These are phyloP conservation scores for Crossocerus cetratus DNA, from an alignment of 2,888 invertebrate genomes.

Conservation along the genomic window DNA sequence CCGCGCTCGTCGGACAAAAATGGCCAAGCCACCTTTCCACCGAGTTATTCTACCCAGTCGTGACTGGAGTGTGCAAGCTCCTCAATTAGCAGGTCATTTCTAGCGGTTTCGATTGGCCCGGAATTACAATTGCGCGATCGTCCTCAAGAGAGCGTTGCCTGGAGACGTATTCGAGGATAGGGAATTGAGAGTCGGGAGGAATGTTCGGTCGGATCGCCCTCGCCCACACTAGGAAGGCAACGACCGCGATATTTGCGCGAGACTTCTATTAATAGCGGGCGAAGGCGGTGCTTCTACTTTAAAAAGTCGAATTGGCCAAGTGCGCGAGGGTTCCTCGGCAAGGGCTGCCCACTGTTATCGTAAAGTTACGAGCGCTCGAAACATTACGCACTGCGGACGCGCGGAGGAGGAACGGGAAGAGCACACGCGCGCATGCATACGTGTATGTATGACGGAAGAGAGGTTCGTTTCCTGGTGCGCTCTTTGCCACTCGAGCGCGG, in stretches of 20 bases:
- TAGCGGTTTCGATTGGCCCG: too few relatives aligned
- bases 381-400: constrained; percentile 12
- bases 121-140: too few relatives aligned
- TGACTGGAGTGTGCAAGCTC: neutral
- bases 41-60: neutral
- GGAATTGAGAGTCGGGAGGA: neutral
- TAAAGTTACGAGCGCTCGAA: constrained; percentile 12
- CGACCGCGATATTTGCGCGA: constrained; percentile 52
- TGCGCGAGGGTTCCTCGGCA: neutral
- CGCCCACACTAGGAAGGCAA: constrained; percentile 35
- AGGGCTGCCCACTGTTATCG: constrained; percentile 16
- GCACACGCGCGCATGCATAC: too few relatives aligned
- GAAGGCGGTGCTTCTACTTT: constrained; percentile 20
- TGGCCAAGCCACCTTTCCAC: neutral
- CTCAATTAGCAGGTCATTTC: too few relatives aligned
- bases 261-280: constrained; percentile 47
- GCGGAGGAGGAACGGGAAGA: constrained; percentile 32
- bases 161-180: neutral
- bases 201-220: constrained; percentile 14
- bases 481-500: constrained; percentile 12
- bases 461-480: constrained; percentile 44
- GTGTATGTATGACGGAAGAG: constrained; percentile 52
- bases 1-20: constrained; percentile 14
- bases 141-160: too few relatives aligned
- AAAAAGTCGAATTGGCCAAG: constrained; percentile 29